Conservation (phyloP, 2,113 vertebrate genomes). For the Peromyscus leucopus region DNA sequence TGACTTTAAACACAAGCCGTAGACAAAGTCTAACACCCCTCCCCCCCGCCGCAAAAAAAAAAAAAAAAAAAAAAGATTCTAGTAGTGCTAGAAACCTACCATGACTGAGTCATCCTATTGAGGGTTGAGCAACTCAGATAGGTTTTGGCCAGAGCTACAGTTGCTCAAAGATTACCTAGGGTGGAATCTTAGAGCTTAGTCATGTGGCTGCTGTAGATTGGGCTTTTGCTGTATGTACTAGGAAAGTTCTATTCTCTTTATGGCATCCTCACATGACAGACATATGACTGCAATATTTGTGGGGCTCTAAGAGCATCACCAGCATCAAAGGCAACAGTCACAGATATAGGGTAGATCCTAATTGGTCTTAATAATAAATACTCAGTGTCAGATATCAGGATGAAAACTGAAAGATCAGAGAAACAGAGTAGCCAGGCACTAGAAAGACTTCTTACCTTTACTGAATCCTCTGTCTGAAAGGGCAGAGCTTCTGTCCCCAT, state of each 20-base stretch:
- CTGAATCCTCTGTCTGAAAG: too few species aligned
- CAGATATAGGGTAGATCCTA: neutral
- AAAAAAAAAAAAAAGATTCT: neutral
- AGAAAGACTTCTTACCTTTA: too few species aligned
- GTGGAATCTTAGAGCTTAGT: neutral
- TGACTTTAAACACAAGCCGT: neutral
- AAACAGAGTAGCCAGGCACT: too few species aligned
- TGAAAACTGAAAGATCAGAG: too few species aligned
- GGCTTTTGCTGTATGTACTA: neutral
- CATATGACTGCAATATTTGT: neutral
- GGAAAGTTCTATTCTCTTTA: neutral
- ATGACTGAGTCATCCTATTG: too few species aligned
- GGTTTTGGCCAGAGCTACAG: neutral
- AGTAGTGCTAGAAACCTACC: neutral
- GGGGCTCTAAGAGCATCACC: rapidly evolving
- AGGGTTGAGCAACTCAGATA: neutral
- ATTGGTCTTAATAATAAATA: too few species aligned
- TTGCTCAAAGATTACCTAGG: neutral
- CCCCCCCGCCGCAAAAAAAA: too few species aligned
- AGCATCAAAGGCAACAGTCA: neutral
- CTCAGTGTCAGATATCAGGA: too few species aligned
- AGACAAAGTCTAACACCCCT: neutral
- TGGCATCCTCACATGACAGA: rapidly evolving
- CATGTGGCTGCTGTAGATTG: neutral
- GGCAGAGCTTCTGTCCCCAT: too few species aligned